Conservation (phyloP, 1,140 invertebrate genomes). For the Plodia interpunctella region DNA sequence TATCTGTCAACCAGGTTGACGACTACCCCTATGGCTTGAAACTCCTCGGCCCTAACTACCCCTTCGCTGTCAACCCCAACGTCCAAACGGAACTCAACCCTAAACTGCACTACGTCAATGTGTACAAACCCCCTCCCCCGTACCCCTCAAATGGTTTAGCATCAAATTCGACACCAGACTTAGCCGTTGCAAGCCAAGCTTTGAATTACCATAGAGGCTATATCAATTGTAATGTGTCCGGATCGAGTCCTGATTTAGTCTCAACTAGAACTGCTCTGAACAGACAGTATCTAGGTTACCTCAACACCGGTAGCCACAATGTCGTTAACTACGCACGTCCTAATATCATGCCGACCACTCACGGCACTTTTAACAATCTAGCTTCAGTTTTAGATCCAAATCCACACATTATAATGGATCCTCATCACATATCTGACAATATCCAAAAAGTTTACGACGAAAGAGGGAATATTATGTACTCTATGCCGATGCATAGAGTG, state of each 20-base stretch:
- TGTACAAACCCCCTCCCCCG: slow-evolving; percentile 89
- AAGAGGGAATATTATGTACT: slow-evolving; percentile 79
- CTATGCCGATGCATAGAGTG: slow-evolving; percentile 76
- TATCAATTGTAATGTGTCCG: slow-evolving; percentile 80
- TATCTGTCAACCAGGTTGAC: slow-evolving; percentile 52
- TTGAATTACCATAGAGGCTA: slow-evolving; percentile 75
- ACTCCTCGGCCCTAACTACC: slow-evolving; percentile 48
- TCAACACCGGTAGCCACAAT: slow-evolving; percentile 53
- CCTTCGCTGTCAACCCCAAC: slow-evolving; percentile 59
- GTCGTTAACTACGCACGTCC: slow-evolving; percentile 52
- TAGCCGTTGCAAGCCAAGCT: slow-evolving; percentile 82
- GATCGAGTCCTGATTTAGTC: slow-evolving; percentile 87
- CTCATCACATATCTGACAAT: slow-evolving; percentile 75
- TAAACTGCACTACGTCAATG: slow-evolving; percentile 80
- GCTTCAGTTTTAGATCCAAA: slow-evolving; percentile 64
- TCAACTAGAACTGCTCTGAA: slow-evolving; percentile 80
- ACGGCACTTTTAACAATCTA: slow-evolving; percentile 85
- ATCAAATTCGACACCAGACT: slow-evolving; percentile 88
- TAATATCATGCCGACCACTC: slow-evolving; percentile 70
- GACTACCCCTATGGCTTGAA: slow-evolving; percentile 56
- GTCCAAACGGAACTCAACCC: slow-evolving; percentile 55
- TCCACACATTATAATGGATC: slow-evolving; percentile 66
- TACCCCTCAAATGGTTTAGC: slow-evolving; percentile 85
- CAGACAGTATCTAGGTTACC: slow-evolving; percentile 72
- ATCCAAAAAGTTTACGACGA: slow-evolving; percentile 80